Percentiles rank a stretch among this genome's conserved stretches.
phyloP scores from a whole-genome alignment of 1,140 invertebrate species.

The Aphelinus certus region DNA sequence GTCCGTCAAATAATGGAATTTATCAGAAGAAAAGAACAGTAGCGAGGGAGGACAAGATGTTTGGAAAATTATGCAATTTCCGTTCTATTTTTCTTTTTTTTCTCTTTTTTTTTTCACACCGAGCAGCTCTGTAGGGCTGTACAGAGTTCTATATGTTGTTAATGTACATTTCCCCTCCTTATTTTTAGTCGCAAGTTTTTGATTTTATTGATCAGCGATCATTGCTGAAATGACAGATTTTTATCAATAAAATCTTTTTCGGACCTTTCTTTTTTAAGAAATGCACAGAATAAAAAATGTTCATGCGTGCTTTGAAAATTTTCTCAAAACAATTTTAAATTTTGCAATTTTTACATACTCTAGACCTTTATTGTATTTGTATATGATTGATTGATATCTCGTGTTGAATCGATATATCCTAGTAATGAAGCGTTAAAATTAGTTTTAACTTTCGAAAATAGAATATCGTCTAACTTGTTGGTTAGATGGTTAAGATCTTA shows the following conservation, averaged over 20 bases:
- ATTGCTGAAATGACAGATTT: too few relatives aligned
- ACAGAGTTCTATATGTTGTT: conserved; percentile 28
- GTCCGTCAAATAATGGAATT: conserved; percentile 32
- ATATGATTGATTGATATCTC: conserved; percentile 27
- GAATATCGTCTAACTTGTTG: not conserved
- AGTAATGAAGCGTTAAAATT: conserved; percentile 16
- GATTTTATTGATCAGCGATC: too few relatives aligned
- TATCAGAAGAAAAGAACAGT: conserved; percentile 22
- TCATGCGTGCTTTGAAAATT: conserved; percentile 24
- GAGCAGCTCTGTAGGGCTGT: not conserved
- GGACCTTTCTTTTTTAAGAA: not conserved
- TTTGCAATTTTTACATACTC: conserved; percentile 31
- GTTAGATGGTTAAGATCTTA: conserved; percentile 19
- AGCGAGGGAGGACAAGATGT: conserved; percentile 17
- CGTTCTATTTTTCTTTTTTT: conserved; percentile 20
- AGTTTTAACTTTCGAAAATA: conserved; percentile 12
- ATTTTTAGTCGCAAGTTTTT: conserved; percentile 4
- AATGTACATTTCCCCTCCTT: conserved; percentile 32
- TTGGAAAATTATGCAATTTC: conserved; percentile 5
- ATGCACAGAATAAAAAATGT: conserved; percentile 4
- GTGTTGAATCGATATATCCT: conserved; percentile 23
- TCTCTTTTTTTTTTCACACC: not conserved
- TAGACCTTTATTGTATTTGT: conserved; percentile 24
- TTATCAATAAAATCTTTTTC: too few relatives aligned
- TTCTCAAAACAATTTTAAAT: not conserved